Conservation (phyloP, 2,888 invertebrate genomes). For the Crepidodera aurea region DNA sequence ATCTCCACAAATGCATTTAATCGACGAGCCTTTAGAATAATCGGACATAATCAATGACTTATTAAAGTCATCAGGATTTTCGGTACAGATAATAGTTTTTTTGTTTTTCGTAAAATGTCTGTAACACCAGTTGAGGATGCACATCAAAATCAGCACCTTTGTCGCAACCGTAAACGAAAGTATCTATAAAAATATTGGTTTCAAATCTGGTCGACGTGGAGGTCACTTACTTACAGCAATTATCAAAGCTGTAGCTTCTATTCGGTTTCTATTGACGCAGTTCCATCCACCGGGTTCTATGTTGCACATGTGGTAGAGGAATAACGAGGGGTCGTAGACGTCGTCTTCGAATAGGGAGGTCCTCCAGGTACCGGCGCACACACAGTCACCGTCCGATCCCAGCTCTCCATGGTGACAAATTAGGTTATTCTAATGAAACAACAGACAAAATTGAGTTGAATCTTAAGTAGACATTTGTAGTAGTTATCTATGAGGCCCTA, state of each 20-base stretch:
- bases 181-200: constrained; percentile 23
- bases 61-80: constrained; percentile 37
- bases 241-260: constrained; percentile 53
- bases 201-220: not conserved
- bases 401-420: constrained; percentile 59
- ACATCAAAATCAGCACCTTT: constrained; percentile 51
- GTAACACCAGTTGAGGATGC: constrained; percentile 52
- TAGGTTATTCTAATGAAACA: constrained; percentile 54
- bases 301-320: constrained; percentile 61
- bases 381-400: constrained; percentile 56
- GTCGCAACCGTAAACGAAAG: constrained; percentile 49
- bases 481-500: too few relatives aligned
- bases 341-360: constrained; percentile 55
- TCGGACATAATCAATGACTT: constrained; percentile 38
- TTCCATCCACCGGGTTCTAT: constrained; percentile 57
- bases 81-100: constrained; percentile 27
- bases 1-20: constrained; percentile 38
- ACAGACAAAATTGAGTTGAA: too few relatives aligned
- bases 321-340: constrained; percentile 55
- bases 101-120: constrained; percentile 41
- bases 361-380: constrained; percentile 59
- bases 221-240: constrained; percentile 49
- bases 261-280: constrained; percentile 50
- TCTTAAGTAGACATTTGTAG: too few relatives aligned
- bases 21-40: constrained; percentile 17